phyloP scores from a whole-genome alignment of 2,888 invertebrate genomes.

The Tinea semifulvella region DNA sequence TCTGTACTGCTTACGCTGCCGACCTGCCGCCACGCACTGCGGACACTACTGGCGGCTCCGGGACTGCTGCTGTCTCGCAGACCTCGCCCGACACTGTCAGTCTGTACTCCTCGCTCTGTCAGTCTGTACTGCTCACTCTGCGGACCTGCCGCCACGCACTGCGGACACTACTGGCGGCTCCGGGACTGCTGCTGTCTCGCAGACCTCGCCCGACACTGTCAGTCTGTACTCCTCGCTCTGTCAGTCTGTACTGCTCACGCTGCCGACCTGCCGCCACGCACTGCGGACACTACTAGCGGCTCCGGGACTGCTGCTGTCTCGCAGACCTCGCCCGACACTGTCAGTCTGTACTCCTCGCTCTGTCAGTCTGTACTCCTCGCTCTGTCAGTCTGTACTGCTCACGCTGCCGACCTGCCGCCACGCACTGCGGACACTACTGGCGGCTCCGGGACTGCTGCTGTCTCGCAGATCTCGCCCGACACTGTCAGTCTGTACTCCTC shows the following conservation, averaged over 20 bases:
- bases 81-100: too few species aligned
- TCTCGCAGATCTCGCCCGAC: constrained; percentile 44
- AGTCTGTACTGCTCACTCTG: too few species aligned
- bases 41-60: constrained; percentile 68
- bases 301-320: constrained; percentile 74
- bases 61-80: constrained; percentile 72
- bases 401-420: constrained; percentile 67
- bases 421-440: constrained; percentile 70
- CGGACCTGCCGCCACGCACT: constrained; percentile 66
- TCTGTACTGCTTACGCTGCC: too few species aligned
- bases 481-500: too few species aligned
- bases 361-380: too few species aligned
- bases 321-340: constrained; percentile 37
- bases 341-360: too few species aligned
- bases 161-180: constrained; percentile 69
- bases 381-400: too few species aligned
- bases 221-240: too few species aligned
- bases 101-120: too few species aligned
- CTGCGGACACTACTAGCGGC: constrained; percentile 69
- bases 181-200: constrained; percentile 73
- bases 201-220: constrained; percentile 31
- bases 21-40: constrained; percentile 68
- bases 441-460: constrained; percentile 74
- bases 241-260: too few species aligned
- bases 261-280: constrained; percentile 68